Evolutionary conservation across 2,113 vertebrate species (phyloP), one percentile per base, ranked within the genome.

Genomic region (Dicrurus megarhynchus): DNA sequence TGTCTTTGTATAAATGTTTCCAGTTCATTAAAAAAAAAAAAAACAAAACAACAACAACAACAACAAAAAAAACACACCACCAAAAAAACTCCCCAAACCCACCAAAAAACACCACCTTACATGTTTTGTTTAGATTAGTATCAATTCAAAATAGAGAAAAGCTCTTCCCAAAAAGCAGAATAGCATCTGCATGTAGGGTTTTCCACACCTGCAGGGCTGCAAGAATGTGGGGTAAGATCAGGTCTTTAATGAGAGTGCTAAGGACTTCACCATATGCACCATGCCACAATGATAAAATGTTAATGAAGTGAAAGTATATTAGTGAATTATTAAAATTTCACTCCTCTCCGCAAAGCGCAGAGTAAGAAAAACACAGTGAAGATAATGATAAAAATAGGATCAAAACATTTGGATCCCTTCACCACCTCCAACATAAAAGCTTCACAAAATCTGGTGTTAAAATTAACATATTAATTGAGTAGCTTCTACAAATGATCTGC

Each of bases 241-340:
- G 80, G 46, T 68, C 76, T 93, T 95, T 97, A 93, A 96, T 75
- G 63, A 76, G 70, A 81, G 33, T 35, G 73, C 77, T 77, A 89
- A 97, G 68, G 79, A 95, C 88, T 95, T 96, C 82, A 82, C 88
- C 96, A 96, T 84, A 95, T 74, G 89, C 61, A 93, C 53, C 92
- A 92, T 78, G 87, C 94, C 96, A 95, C 93, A 91, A 91, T 88
- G 89, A 96, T 95, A 88, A 95, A 96, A 96, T 89, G 86, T 93
- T 85, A 76, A 97, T 95, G 96, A 97, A 97, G 94, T 90, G 91
- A 93, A 96, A 97, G 96, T 76, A 87, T 96, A 97, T 97, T 93
- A 96, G 93, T 91, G 94, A 97, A 94, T 95, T 94, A 89, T 97
- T 97, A 94, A 97, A 89, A 97, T 90, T 92, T 95, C 42, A 4